A percentile compares a stretch with the other conserved stretches of the same genome.
Evolutionary conservation across 2,888 invertebrate genomes (phyloP).

Genomic region (Eilema sororculum): DNA sequence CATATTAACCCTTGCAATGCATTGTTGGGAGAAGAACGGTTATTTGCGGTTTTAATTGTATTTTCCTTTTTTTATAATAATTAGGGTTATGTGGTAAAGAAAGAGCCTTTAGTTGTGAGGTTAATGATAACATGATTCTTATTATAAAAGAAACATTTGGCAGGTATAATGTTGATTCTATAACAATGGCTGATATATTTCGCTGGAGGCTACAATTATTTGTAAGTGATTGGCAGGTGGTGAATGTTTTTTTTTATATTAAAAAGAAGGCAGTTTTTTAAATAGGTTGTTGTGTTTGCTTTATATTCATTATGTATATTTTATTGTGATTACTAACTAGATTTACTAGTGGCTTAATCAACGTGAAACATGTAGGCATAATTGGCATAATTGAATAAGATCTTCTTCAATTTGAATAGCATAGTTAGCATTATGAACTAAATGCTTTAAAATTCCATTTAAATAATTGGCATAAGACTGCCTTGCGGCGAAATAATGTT

Average conservation of each 20-base stretch:
- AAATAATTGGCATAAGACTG: no score
- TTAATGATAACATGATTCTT: slow-evolving; percentile 62
- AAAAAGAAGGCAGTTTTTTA: slow-evolving; percentile 5
- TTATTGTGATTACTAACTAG: neutral
- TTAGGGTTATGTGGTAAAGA: slow-evolving; percentile 39
- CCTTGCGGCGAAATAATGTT: no score
- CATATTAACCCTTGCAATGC: slow-evolving; percentile 56
- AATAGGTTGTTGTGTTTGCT: neutral
- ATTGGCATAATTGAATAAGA: no score
- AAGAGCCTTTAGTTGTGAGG: slow-evolving; percentile 56
- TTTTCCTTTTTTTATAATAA: slow-evolving; percentile 47
- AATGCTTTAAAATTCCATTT: no score
- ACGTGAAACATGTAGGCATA: neutral
- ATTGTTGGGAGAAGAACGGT: slow-evolving; percentile 52
- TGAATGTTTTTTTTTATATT: slow-evolving; percentile 22
- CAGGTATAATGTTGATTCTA: slow-evolving; percentile 37
- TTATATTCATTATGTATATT: neutral
- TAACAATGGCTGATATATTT: slow-evolving; percentile 29
- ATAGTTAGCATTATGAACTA: no score
- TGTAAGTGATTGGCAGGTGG: slow-evolving; percentile 43
- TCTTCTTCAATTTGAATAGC: no score
- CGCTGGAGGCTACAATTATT: slow-evolving; percentile 44
- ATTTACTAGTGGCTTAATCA: neutral
- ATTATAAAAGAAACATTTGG: slow-evolving; percentile 57
- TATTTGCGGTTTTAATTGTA: slow-evolving; percentile 75